Base-by-base conservation (phyloP, 2,797 vertebrate genomes). In the Serranus cabrilla region DNA sequence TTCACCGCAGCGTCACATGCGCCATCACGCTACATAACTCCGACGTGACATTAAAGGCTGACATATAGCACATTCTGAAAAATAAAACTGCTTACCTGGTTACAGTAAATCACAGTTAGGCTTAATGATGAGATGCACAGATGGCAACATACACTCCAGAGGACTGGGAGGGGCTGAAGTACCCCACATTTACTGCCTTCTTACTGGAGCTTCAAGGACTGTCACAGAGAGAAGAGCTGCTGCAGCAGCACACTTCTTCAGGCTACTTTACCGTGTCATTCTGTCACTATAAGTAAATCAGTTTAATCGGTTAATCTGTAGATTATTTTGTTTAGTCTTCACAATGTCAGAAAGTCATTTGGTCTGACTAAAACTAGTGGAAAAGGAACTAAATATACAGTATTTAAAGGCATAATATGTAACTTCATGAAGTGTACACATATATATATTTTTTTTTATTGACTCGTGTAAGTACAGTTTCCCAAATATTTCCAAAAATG, bases 21-120 rank as follows among this genome's bases (percentile, higher is more conserved):
- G 3, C 20, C 65, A 42, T 71, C 57, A 52, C 64, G 49, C 45
- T 43, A 11, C 47, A 63, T 77, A 74, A 74, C 63, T 69, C 69
- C 51, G 72, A 66, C 12, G 12, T 43, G 67, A 77, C 70, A 69
- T 78, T 71, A 71, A 66, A 77, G 52, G 1, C 21, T 57, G 69
- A 81, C 66, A 55, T 56, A 31, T 25, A 42, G 47, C 68, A 60
- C 27, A n/a, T 71, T 47, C 55, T 46, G 40, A 20, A 78, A 34
- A 65, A 75, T 51, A 67, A 83, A 78, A 69, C 69, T 59, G 23
- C 21, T 18, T 57, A 64, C 56, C 10, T 37, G 61, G 72, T 60
- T 50, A 18, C 57, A 50, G 50, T 56, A 40, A 47, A 70, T 82
- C 59, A 52, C 37, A 64, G 64, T 46, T 37, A 5, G 11, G 27